Evolutionary conservation across 1,140 invertebrate genomes (phyloP), one percentile per base, ranked within the genome.

Genomic region (Aphelenchoides besseyi): DNA sequence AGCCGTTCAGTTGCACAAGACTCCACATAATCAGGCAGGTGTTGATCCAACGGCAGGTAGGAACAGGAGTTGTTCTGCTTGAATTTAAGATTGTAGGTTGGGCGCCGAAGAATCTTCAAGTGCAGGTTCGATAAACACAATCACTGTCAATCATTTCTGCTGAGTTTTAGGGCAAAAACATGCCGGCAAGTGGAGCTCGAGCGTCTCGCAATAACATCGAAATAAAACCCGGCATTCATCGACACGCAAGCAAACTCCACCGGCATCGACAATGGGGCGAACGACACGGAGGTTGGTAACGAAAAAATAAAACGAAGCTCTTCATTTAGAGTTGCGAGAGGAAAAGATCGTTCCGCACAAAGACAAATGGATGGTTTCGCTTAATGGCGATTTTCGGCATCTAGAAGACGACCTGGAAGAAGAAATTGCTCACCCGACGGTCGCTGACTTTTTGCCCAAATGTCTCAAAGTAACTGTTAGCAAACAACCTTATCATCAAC

Each of bases 271-370:
- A 75, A 64, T 82, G 81, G 81, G 81, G 81, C 28, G 81, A 82
- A 54, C 59, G 74, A 59, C 79, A 83, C 52, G 79, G 82, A 36
- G 79, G 79, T 81, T 18, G 1, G 1, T 37, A 72, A 18, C 69
- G n/a, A 29, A n/a, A 77, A 73, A 1, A 18, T 71, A n/a, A n/a
- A n/a, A n/a, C n/a, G n/a, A n/a, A n/a, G n/a, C n/a, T n/a, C n/a
- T n/a, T n/a, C 32, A 12, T 33, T 74, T n/a, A 83, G 81, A 83
- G 68, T 64, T 83, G 18, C 63, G 70, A 36, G 71, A 68, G 23
- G 81, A 83, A 70, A 83, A 82, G 69, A 81, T 78, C 55, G 75
- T 84, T 26, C 78, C 80, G 1, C 81, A 84, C 48, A 83, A 82
- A 52, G 81, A 84, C 37, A 64, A 69, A 8, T 82, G 80, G 77